Conservation (phyloP, 2,888 invertebrate species). For the Asteroscopus sphinx region DNA sequence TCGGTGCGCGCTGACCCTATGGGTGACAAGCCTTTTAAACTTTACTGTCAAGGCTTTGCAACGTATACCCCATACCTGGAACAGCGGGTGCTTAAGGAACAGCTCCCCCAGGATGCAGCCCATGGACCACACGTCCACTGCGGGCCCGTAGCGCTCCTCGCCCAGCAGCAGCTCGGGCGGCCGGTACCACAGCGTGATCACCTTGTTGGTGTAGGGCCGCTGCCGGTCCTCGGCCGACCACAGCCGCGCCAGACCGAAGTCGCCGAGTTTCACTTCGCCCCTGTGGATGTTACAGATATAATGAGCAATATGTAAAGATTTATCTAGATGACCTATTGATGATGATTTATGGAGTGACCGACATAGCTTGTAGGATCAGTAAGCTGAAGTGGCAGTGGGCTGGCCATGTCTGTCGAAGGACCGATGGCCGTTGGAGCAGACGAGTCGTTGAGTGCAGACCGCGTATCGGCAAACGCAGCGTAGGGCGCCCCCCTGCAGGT, state of each 20-base stretch:
- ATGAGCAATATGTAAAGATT: too few relatives aligned
- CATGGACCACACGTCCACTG: conserved; percentile 99
- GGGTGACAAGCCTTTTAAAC: too few relatives aligned
- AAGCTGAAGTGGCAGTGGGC: too few relatives aligned
- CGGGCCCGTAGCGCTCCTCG: conserved; percentile 98
- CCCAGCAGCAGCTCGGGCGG: conserved; percentile 99
- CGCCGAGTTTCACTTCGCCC: conserved; percentile 99
- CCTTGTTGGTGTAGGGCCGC: conserved; percentile 99
- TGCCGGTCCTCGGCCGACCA: conserved; percentile 98
- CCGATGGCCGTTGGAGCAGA: too few relatives aligned
- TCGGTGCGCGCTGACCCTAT: too few relatives aligned
- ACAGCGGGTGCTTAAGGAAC: conserved; percentile 98
- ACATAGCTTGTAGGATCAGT: too few relatives aligned
- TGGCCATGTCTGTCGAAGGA: too few relatives aligned
- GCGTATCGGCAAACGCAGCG: too few relatives aligned
- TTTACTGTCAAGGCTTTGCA: not conserved
- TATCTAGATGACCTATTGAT: too few relatives aligned
- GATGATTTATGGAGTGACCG: too few relatives aligned
- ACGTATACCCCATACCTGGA: conserved; percentile 91
- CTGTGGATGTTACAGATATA: conserved; percentile 81
- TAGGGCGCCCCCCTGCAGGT: too few relatives aligned
- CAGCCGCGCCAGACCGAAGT: conserved; percentile 98
- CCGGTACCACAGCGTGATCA: conserved; percentile 99
- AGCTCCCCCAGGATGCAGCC: conserved; percentile 99
- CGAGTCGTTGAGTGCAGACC: too few relatives aligned